These are phyloP conservation scores for Varroa destructor DNA, from an alignment of 1,140 invertebrate species.

Conservation along the genomic window DNA sequence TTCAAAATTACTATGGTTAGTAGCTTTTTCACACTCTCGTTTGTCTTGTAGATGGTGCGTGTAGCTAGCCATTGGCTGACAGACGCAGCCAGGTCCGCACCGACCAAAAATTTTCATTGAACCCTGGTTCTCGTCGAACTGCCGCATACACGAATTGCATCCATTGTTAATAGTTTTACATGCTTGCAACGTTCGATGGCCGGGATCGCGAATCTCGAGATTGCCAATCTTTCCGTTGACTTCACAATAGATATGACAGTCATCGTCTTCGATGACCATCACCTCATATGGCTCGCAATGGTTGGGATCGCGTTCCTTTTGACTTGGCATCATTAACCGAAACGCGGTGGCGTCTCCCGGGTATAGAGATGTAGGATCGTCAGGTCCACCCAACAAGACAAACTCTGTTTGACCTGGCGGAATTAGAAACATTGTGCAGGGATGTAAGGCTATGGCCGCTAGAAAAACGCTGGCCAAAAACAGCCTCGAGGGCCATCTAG, in stretches of 20 bases:
- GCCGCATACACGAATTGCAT: neutral
- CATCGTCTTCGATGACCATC: conserved; percentile 26
- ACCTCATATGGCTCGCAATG: conserved; percentile 21
- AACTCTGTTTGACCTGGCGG: conserved; percentile 10
- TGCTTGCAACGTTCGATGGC: conserved; percentile 1
- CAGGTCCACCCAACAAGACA: neutral
- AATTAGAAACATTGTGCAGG: neutral
- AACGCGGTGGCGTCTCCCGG: conserved; percentile 2
- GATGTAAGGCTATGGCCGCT: too few species aligned
- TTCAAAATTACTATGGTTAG: conserved; percentile 8
- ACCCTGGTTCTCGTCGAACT: conserved; percentile 5
- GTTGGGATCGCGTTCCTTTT: conserved; percentile 6
- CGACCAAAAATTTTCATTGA: conserved; percentile 13
- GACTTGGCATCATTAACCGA: neutral
- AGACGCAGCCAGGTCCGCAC: conserved; percentile 7
- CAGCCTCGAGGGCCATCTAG: too few species aligned
- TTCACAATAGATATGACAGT: conserved; percentile 24
- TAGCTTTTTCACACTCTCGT: conserved; percentile 1
- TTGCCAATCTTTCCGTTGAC: conserved; percentile 16
- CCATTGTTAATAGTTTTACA: conserved; percentile 24
- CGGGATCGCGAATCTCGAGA: conserved; percentile 19
- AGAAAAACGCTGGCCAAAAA: too few species aligned
- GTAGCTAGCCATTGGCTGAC: conserved; percentile 8
- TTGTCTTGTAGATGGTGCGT: conserved; percentile 23
- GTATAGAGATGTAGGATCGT: neutral